Base-by-base conservation (phyloP, 2,888 invertebrate species). In the Drosophila rubida region DNA sequence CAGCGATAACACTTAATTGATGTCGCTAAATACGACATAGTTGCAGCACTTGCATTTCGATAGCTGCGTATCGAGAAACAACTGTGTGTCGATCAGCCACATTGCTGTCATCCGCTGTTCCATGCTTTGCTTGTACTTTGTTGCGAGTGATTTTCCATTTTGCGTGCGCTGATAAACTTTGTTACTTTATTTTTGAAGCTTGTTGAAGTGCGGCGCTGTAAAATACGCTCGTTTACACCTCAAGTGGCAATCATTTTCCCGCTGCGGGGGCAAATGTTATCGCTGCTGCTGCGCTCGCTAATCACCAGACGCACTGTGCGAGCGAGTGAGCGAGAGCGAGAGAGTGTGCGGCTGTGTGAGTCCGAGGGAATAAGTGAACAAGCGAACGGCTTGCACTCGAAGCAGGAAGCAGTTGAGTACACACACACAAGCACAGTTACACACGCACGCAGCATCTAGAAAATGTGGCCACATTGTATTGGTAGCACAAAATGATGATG, bases 151-250 rank as follows among this genome's bases (percentile, higher is more conserved):
- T 55, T 59, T 62, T 62, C 64, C 49, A 57, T 59, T 44, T 45
- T 67, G 64, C 35, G 51, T 23, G 41, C 37, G 58, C 64, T 53
- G 71, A 68, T 75, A 68, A 75, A 59, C 58, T 69, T 64, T 67
- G 44, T 62, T 69, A 65, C 44, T 62, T 59, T 55, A 45, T 61
- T 58, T 76, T 66, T 54, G 41, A 45, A 69, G 70, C 67, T 58
- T 67, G 49, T 70, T 55, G 50, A 68, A 69, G 78, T 71, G 66
- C 61, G 61, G 61, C 66, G 79, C 69, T 73, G 78, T 87, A 81
- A 87, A 87, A 83, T 87, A 70, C 80, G 87, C 75, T 84, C 84
- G 74, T 87, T 88, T 78, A 77, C 84, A 86, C 82, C 76, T 84
- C 74, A 75, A 84, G 84, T 87, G 80, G 67, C 81, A 76, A 84